Evolutionary conservation across 2,113 vertebrate genomes (phyloP), one percentile per base, ranked within the genome.

Genomic region (Ophthalmolycus amberensis): DNA sequence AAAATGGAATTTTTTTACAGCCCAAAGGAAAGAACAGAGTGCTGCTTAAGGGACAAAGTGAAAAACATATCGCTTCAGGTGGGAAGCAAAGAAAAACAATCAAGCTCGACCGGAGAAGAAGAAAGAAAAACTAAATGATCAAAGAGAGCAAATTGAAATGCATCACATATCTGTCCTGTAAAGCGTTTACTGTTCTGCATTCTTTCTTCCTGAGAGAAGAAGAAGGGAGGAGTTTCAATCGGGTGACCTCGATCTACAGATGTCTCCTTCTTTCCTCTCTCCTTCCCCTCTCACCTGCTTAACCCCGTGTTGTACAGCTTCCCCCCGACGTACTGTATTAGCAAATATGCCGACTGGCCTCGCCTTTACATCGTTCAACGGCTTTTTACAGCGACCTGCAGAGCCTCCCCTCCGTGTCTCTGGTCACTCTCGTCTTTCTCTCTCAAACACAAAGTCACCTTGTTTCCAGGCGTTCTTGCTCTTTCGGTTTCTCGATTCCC

Each of bases 171-270:
- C 38, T 40, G 38, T 65, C 22, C 48, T 29, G n/a, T 5, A 32
- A 46, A 56, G 22, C 54, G 3, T 76, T 73, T 72, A 46, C 88
- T 90, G 76, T 89, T 86, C 77, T 85, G 75, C 81, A 90, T 90
- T 90, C 81, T 73, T 86, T 82, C n/a, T 40, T 40, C 37, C 14
- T 29, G 37, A 60, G 46, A 5, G 58, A 42, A 46, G 9, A 48
- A 69, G 18, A 34, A 32, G 16, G 29, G 20, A 42, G 50, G 22
- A n/a, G 29, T 10, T n/a, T 82, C 52, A 29, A 81, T 85, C 88
- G 0, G 4, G 11, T 25, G 68, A 42, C 64, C 78, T 80, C 79
- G 66, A 82, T 89, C 56, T 72, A 40, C 50, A 76, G 78, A 88
- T 77, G 64, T 80, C 82, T 76, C 0, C 20, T 22, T 11, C 37